Evolutionary conservation across 2,888 invertebrate genomes (phyloP).

Genomic region (Rutpela maculata): DNA sequence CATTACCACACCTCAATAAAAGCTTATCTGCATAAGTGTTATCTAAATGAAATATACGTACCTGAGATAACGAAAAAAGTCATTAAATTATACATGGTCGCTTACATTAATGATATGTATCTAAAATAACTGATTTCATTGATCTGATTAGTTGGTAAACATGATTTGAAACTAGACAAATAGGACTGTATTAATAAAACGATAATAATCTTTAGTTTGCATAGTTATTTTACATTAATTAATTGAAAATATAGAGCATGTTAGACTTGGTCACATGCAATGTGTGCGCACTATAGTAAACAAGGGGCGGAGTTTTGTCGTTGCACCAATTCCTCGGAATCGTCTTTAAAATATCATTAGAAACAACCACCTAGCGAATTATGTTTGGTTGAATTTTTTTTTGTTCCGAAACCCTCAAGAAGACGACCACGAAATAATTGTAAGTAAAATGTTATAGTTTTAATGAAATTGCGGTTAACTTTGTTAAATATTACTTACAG

Average conservation of each 20-base stretch:
- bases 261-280: slow-evolving; percentile 48
- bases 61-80: slow-evolving; percentile 25
- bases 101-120: slow-evolving; percentile 44
- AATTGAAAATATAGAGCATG: slow-evolving; percentile 64
- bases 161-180: slow-evolving; percentile 61
- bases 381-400: too few relatives aligned
- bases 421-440: too few relatives aligned
- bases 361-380: slow-evolving; percentile 13
- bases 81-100: slow-evolving; percentile 31
- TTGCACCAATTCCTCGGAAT: slow-evolving; percentile 21
- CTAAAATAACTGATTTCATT: slow-evolving; percentile 55
- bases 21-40: neutral
- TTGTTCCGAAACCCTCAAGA: too few relatives aligned
- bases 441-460: too few relatives aligned
- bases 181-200: slow-evolving; percentile 58
- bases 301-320: slow-evolving; percentile 42
- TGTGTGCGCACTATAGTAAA: slow-evolving; percentile 40
- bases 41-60: slow-evolving; percentile 17
- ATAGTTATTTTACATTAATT: slow-evolving; percentile 65
- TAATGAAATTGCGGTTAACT: too few relatives aligned
- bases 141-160: slow-evolving; percentile 58
- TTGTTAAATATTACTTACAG: too few relatives aligned
- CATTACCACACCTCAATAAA: slow-evolving; percentile 27
- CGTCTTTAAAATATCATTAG: slow-evolving; percentile 15
- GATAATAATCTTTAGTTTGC: slow-evolving; percentile 62